Evolutionary conservation across 2,797 vertebrate genomes (phyloP).

Genomic region (Alectoris magna): DNA sequence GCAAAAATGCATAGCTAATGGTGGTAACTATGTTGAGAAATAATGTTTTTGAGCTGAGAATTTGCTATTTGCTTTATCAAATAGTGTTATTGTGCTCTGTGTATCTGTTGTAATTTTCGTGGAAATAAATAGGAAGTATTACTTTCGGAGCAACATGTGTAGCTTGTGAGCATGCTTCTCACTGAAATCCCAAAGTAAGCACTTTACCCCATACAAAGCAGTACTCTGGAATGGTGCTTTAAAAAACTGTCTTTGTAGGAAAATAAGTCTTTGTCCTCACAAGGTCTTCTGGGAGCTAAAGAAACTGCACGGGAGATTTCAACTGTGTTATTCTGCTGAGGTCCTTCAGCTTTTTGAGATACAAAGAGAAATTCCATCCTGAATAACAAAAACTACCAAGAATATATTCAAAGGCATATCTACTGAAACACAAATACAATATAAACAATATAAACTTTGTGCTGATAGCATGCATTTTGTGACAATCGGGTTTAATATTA

Average conservation of each 20-base stretch:
- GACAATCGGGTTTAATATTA: constrained; percentile 28
- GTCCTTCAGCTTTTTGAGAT: not conserved
- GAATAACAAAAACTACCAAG: not conserved
- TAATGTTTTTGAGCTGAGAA: not conserved
- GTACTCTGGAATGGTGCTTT: not conserved
- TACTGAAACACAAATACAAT: not conserved
- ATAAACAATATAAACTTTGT: not conserved
- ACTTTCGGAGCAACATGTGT: not conserved
- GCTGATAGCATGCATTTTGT: not conserved
- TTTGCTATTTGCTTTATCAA: not conserved
- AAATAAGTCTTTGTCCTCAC: not conserved
- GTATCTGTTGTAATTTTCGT: not conserved
- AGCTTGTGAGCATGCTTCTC: not conserved
- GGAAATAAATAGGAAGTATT: not conserved
- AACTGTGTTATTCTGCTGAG: not conserved
- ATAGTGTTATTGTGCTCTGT: not conserved
- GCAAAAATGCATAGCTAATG: not conserved
- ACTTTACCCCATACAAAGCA: not conserved
- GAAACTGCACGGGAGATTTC: not conserved
- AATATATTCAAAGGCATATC: not conserved
- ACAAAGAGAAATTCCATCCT: not conserved
- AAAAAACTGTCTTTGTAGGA: not conserved
- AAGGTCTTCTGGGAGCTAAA: not conserved
- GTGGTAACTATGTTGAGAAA: not conserved
- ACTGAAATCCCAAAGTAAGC: not conserved